Percentiles rank a stretch among this genome's conserved stretches.
phyloP scores from a whole-genome alignment of 1,140 invertebrate genomes.

The Pogonomyrmex barbatus region DNA sequence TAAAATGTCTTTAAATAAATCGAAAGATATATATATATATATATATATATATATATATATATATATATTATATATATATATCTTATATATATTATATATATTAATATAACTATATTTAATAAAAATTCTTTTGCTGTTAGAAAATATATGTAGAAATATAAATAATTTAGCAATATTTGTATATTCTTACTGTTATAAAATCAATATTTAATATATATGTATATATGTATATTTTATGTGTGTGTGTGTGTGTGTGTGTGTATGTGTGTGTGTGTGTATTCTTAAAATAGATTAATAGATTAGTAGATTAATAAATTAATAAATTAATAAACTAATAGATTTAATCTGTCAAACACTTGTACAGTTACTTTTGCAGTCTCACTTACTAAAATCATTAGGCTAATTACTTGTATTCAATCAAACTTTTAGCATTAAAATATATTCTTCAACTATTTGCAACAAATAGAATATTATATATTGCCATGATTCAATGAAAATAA shows the following conservation, averaged over 20 bases:
- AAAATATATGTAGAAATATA: neutral
- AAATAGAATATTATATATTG: neutral
- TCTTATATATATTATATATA: neutral
- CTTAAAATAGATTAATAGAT: neutral
- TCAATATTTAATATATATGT: neutral
- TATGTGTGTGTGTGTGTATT: neutral
- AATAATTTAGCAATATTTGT: constrained; percentile 1
- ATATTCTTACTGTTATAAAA: neutral
- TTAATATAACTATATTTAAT: neutral
- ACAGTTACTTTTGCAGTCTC: neutral
- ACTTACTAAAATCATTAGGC: neutral
- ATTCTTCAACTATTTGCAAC: neutral
- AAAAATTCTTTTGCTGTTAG: neutral
- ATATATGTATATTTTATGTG: no score
- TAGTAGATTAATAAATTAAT: constrained; percentile 22
- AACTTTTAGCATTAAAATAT: neutral
- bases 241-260: no score
- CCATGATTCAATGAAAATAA: no score
- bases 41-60: neutral
- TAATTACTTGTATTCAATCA: neutral
- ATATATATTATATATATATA: neutral
- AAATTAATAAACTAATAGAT: constrained; percentile 8
- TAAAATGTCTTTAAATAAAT: no score
- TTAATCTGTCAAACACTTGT: neutral
- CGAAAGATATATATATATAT: neutral